phyloP scores from a whole-genome alignment of 1,140 invertebrate genomes.

The Drosophila kohkoa region DNA sequence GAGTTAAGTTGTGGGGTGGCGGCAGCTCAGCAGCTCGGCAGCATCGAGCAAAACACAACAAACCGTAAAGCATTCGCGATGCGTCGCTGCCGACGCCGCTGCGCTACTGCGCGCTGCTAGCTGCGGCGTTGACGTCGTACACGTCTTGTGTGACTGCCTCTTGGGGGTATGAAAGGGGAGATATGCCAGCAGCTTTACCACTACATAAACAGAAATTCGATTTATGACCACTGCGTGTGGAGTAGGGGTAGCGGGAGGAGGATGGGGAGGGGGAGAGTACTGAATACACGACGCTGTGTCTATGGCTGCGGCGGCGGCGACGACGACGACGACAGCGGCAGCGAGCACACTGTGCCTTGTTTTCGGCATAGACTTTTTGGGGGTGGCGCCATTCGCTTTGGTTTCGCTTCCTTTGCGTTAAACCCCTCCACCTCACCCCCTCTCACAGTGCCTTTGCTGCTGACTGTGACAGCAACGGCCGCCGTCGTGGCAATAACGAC shows the following conservation, averaged over 20 bases:
- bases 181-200: slow-evolving; percentile 65
- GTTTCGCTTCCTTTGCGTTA: slow-evolving; percentile 1
- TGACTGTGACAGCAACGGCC: slow-evolving; percentile 55
- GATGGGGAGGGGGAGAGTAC: neutral
- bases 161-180: slow-evolving; percentile 16
- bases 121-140: slow-evolving; percentile 20
- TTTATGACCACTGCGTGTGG: slow-evolving; percentile 80
- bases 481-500: slow-evolving; percentile 67
- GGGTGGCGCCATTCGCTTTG: slow-evolving; percentile 28
- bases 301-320: neutral
- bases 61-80: slow-evolving; percentile 80
- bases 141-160: slow-evolving; percentile 43
- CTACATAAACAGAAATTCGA: slow-evolving; percentile 83
- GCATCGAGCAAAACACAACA: slow-evolving; percentile 71
- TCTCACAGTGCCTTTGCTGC: neutral
- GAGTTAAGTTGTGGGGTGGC: neutral
- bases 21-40: slow-evolving; percentile 20
- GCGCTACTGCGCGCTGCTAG: slow-evolving; percentile 10
- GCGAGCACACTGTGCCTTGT: slow-evolving; percentile 17
- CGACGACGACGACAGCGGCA: neutral
- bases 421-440: neutral
- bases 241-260: neutral
- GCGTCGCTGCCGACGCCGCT: slow-evolving; percentile 27
- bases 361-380: slow-evolving; percentile 38
- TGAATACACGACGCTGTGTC: neutral